Evolutionary conservation across 2,113 vertebrate genomes (phyloP), one percentile per base, ranked within the genome.

Genomic region (Leptosomus discolor): DNA sequence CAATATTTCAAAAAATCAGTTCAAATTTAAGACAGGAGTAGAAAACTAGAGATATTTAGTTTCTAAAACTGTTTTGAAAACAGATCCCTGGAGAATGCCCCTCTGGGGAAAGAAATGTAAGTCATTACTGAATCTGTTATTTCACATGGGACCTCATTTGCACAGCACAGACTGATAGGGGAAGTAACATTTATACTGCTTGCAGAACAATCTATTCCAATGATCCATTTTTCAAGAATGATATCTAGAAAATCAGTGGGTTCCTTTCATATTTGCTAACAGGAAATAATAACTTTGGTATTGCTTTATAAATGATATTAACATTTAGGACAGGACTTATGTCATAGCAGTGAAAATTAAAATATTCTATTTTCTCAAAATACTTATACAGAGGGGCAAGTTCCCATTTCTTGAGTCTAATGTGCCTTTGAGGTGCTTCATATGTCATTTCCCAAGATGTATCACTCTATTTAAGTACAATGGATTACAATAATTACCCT

Each of bases 61-160:
- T 94, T 63, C 51, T 70, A 70, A 77, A 95, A 71, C 21, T 63
- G 24, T 46, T 95, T 92, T 60, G 46, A 90, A 96, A 95, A 88
- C 45, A 88, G 63, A 61, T 34, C 26, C 8, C 18, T 54, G 50
- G 58, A 63, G 58, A 92, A 56, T 27, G 13, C 8, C 18, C 37
- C 11, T 50, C 37, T 32, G 37, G 19, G 68, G 27, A 80, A 85
- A 85, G n/a, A 30, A 80, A 20, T 41, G 20, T 27, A 71, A 85
- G 37, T 77, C 22, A 58, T 74, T 53, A 45, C 32, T 23, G 34
- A 76, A 51, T 41, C 13, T 89, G 26, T 20, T 89, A 50, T 51
- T 71, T 76, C 68, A 61, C 2, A 5, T 11, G 13, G 26, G 34
- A 92, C 24, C 43, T 77, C 26, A 43, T 81, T 87, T 0, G 0